These are phyloP conservation scores for Sapayoa aenigma DNA, from an alignment of 2,113 vertebrate genomes.

Conservation along the genomic window DNA sequence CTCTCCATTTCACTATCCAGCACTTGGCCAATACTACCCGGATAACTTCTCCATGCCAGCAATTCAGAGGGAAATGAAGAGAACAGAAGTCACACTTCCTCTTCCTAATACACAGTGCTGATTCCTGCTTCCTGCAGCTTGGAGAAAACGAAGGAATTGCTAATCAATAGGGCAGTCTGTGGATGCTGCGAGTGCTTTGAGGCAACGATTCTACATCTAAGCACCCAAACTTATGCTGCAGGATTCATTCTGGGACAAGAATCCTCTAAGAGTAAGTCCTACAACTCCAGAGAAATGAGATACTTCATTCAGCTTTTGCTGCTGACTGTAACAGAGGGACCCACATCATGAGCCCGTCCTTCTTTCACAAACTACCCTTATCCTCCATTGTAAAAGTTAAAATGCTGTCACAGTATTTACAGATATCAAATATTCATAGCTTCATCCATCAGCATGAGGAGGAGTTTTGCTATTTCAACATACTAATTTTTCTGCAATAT, in stretches of 20 bases:
- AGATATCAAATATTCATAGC: not conserved
- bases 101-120: not conserved
- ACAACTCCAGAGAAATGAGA: not conserved
- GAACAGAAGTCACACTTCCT: not conserved
- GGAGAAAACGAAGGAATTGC: not conserved
- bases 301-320: not conserved
- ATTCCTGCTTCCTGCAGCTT: not conserved
- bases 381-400: not conserved
- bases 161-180: not conserved
- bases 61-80: not conserved
- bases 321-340: not conserved
- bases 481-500: not conserved
- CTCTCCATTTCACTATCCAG: not conserved
- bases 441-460: not conserved
- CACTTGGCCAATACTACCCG: not conserved
- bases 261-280: not conserved
- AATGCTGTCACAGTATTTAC: not conserved
- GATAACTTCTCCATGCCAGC: not conserved
- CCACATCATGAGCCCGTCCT: not conserved
- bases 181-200: not conserved
- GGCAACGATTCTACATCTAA: not conserved
- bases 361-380: not conserved
- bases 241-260: not conserved
- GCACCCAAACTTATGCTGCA: not conserved
- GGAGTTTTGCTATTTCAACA: not conserved